Evolutionary conservation across 1,140 invertebrate genomes (phyloP), one percentile per base, ranked within the genome.

Genomic region (Lycorma delicatula): DNA sequence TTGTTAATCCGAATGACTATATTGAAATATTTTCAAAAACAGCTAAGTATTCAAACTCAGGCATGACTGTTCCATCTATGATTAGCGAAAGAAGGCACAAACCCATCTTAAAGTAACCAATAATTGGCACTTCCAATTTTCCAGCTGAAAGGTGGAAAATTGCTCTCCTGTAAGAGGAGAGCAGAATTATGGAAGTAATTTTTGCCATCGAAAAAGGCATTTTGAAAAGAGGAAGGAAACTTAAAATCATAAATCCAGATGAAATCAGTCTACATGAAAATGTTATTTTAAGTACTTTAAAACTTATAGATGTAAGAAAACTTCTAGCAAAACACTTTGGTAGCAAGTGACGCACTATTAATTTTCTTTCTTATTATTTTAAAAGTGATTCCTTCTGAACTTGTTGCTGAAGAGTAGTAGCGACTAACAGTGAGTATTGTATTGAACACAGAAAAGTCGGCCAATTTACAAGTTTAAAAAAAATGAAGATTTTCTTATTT

Each of bases 81-180:
- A 54, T 47, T 59, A 23, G 26, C 44, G 54, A 29, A n/a, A 5
- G 23, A 22, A 31, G 20, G 13, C 50, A 20, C 9, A 26, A 0
- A 13, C 16, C 4, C 18, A 3, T 46, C 1, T 44, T n/a, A 53
- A 54, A 54, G 20, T 12, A 31, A 29, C 41, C 12, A 44, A 22
- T 16, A 41, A 54, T 16, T 59, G 28, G 29, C 51, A 59, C 46
- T 59, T 58, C 46, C 26, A 53, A 59, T 29, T 59, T 9, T 50
- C 1, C n/a, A n/a, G n/a, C n/a, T n/a, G n/a, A n/a, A n/a, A n/a
- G n/a, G n/a, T n/a, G n/a, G n/a, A n/a, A n/a, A n/a, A n/a, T n/a
- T n/a, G n/a, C n/a, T n/a, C n/a, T n/a, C n/a, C n/a, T n/a, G n/a
- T n/a, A n/a, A 31, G 25, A 34, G 48, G 48, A 18, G 44, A 51